Evolutionary conservation across 2,888 invertebrate genomes (phyloP), one percentile per base, ranked within the genome.

Genomic region (Sipha maydis): DNA sequence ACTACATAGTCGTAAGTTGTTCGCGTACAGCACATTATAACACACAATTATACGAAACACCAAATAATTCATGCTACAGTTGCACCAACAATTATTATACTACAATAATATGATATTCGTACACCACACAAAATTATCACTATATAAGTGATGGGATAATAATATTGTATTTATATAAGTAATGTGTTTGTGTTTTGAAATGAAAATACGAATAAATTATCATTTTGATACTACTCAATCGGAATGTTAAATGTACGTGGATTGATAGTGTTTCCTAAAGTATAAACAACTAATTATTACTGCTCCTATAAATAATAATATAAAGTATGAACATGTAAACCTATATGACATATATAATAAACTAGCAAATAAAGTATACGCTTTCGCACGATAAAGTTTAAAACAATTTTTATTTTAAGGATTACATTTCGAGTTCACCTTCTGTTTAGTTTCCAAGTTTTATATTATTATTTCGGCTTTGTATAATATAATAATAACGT

Each of bases 361-460:
- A 56, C 56, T 8, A 14, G 28, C 14, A 0, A 11, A 4, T 38
- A n/a, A 67, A 67, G 38, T 38, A 34, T 34, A 34, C n/a, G 38
- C 5, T 11, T 31, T 31, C 34, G 25, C 3, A 25, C 25, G 21
- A 25, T 25, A 25, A 25, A 61, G 61, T 79, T 79, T 79, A 4
- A 31, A 79, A 79, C 11, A n/a, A 67, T 38, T 67, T 38, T 69
- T 19, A 69, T 80, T 28, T 80, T 28, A 69, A 2, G 41, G 67
- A 69, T 80, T 80, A 80, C 19, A 28, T 67, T 80, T 21, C 19
- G n/a, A 41, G 80, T 67, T 67, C 17, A 56, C 17, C 38, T 80
- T 41, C 67, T 41, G 41, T 80, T 80, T 41, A 80, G 67, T 80
- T 80, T 80, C 28, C 41, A 69, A 80, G 61, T 41, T 67, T 79